Conservation (phyloP, 2,113 vertebrate genomes). For the Lethenteron camtschaticum region DNA sequence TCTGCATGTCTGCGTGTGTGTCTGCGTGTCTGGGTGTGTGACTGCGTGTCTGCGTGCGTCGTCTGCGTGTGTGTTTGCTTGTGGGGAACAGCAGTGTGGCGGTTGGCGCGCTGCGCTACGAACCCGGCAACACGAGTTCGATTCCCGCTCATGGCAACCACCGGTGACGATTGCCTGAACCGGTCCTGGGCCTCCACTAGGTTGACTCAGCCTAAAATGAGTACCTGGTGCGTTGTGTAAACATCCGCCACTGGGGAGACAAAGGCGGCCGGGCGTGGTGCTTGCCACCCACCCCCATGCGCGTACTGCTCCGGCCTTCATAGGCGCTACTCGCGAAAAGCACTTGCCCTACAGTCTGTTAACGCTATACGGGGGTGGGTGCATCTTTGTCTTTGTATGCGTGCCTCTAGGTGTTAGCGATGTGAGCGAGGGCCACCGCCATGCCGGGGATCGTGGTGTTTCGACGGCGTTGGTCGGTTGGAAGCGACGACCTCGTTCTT, state of each 20-base stretch:
- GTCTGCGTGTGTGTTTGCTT: no score
- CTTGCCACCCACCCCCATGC: background rate
- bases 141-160: no score
- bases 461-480: slow-evolving; percentile 98
- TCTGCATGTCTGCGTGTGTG: no score
- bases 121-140: no score
- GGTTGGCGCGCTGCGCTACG: no score
- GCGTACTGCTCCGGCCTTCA: background rate
- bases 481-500: slow-evolving; percentile 98
- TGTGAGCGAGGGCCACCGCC: slow-evolving; percentile 14
- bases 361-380: background rate
- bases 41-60: no score
- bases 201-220: no score
- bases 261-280: background rate
- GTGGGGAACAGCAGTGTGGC: no score
- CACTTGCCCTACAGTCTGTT: background rate
- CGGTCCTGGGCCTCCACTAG: no score
- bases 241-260: background rate
- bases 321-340: background rate
- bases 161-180: no score
- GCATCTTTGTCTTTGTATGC: background rate
- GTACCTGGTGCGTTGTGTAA: no score
- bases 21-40: no score
- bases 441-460: slow-evolving; percentile 98
- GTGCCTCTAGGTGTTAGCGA: background rate